Conservation (phyloP, 2,888 invertebrate species). For the Agrotis puta region DNA sequence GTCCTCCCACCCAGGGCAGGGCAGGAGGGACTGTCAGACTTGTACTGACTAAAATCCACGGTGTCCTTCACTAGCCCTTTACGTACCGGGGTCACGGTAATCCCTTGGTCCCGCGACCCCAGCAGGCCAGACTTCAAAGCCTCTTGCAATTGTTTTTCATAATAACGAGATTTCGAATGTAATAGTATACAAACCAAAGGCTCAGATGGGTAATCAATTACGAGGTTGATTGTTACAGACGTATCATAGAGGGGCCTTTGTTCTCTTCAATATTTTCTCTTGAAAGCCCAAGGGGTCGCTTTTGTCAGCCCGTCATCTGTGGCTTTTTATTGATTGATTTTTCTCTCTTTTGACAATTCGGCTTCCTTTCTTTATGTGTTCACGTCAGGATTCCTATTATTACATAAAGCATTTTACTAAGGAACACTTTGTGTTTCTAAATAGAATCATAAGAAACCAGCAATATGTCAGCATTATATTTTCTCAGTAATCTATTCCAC, state of each 20-base stretch:
- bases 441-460: slow-evolving; percentile 32
- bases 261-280: slow-evolving; percentile 33
- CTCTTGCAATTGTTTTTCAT: neutral
- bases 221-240: slow-evolving; percentile 24
- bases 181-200: neutral
- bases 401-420: slow-evolving; percentile 12
- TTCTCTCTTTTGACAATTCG: slow-evolving; percentile 44
- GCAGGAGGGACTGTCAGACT: too few relatives aligned
- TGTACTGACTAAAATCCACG: too few relatives aligned
- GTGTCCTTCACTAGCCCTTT: too few relatives aligned
- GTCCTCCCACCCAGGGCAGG: too few relatives aligned
- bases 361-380: slow-evolving; percentile 35
- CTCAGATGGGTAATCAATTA: slow-evolving; percentile 43
- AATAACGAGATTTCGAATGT: neutral
- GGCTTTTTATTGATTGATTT: slow-evolving; percentile 54
- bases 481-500: slow-evolving; percentile 40
- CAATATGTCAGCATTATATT: slow-evolving; percentile 47
- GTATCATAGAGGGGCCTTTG: slow-evolving; percentile 37
- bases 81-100: too few relatives aligned
- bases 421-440: slow-evolving; percentile 17
- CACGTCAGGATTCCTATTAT: slow-evolving; percentile 27
- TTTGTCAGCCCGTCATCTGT: slow-evolving; percentile 41
- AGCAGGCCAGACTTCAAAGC: neutral
- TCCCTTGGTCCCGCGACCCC: too few relatives aligned
- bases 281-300: slow-evolving; percentile 34